These are phyloP conservation scores for Psammodynastes pulverulentus DNA, from an alignment of 2,113 vertebrate species.

Conservation along the genomic window DNA sequence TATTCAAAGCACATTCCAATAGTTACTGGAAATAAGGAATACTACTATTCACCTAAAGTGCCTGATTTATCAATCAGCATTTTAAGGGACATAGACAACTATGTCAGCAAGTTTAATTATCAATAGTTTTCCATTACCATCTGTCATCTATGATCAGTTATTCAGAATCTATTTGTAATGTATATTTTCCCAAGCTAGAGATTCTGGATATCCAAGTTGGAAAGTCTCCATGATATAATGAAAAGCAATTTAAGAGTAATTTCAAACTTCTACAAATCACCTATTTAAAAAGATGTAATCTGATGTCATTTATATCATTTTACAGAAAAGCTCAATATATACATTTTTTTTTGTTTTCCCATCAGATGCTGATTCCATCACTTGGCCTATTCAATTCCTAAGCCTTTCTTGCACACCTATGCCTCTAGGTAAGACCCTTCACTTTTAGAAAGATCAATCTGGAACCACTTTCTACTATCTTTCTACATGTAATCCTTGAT, in stretches of 20 bases:
- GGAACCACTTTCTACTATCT: background rate
- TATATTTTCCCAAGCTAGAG: constrained; percentile 42
- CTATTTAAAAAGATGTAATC: constrained; percentile 33
- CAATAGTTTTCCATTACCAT: constrained; percentile 44
- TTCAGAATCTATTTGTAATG: constrained; percentile 47
- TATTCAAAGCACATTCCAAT: background rate
- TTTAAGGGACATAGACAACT: background rate
- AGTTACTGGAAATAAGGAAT: constrained; percentile 1
- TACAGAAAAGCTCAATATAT: background rate
- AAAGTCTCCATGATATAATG: constrained; percentile 59
- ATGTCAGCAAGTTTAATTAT: constrained; percentile 43
- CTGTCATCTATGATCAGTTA: constrained; percentile 38
- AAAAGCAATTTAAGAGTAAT: constrained; percentile 63
- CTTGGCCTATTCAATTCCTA: background rate
- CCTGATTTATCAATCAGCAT: constrained; percentile 3
- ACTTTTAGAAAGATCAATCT: rapidly evolving
- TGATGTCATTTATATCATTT: constrained; percentile 48
- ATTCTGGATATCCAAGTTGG: constrained; percentile 53
- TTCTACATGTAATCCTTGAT: background rate
- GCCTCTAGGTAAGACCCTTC: background rate
- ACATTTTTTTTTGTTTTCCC: constrained; percentile 1
- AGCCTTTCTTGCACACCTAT: background rate
- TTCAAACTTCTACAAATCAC: constrained; percentile 59
- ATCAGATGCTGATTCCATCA: background rate
- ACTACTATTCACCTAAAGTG: background rate